Evolutionary conservation across 30 jellyfish, hydroid and myxozoan species (phyloP), one percentile per base, ranked within the genome.

Genomic region (Pelagia noctiluca): DNA sequence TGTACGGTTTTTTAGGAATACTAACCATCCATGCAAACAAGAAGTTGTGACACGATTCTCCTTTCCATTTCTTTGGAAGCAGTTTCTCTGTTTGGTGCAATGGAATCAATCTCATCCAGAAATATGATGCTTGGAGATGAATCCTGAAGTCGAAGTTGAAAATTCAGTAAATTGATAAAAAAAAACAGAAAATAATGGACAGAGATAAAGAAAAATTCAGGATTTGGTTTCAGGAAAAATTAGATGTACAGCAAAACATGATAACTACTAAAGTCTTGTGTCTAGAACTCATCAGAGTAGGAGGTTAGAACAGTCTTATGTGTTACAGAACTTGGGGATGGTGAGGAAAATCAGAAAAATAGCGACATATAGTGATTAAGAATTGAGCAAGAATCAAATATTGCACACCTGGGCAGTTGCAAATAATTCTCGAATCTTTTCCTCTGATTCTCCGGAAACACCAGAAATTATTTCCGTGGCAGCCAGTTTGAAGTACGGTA

Each of bases 51-150:
- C 1, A 95, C 98, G 19, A 95, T 92, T 50, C 99, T 94, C 34
- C 99, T 96, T 74, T 95, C 99, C 94, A 82, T 91, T 30, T 90
- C 98, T 71, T 87, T 86, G 18, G 99, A 94, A 3, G 99, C 98
- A 65, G 85, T 88, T 76, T 95, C 99, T 29, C 99, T 75, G 65
- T 89, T 88, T 7, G 97, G 99, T 42, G 99, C 95, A 24, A 95
- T 90, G 25, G 98, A 96, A 48, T 95, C 99, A 13, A 95, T 87
- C 54, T 95, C 99, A 80, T 95, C 99, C 36, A 95, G 81, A 52
- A 95, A 91, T 0, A 95, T 34, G 3, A 95, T 81, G 68, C 98
- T 78, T 1, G 98, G 98, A 30, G 98, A 96, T n/a, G 87, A 46
- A 36, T 63, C 84, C 97, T 89, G 71, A 0, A 28, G n/a, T n/a